A percentile compares a stretch with the other conserved stretches of the same genome.
Conservation (phyloP, 2,888 invertebrate genomes). For the Aspidiotus rigidus region DNA sequence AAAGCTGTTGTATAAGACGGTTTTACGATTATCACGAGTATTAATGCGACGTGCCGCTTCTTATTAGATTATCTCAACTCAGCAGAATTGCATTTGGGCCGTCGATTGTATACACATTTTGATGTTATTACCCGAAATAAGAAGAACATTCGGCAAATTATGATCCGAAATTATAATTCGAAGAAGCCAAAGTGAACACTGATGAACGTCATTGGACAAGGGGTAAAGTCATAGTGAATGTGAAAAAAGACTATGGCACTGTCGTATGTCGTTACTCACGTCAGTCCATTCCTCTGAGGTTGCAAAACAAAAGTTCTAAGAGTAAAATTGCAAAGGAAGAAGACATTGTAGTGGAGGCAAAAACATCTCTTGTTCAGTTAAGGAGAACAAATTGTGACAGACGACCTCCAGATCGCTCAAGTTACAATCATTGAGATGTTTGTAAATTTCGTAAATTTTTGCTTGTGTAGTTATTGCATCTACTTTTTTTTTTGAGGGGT, state of each 20-base stretch:
- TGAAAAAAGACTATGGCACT: not conserved
- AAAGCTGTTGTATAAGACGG: conserved; percentile 14
- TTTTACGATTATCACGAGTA: not conserved
- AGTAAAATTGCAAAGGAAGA: too few relatives aligned
- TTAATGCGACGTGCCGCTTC: conserved; percentile 9
- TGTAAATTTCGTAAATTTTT: too few relatives aligned
- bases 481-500: too few relatives aligned
- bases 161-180: not conserved
- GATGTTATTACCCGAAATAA: not conserved
- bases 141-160: not conserved
- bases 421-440: too few relatives aligned
- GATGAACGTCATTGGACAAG: not conserved
- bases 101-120: not conserved
- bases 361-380: too few relatives aligned
- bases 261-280: not conserved
- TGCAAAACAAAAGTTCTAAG: too few relatives aligned
- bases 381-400: too few relatives aligned
- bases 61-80: conserved; percentile 22
- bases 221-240: not conserved
- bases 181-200: not conserved
- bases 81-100: conserved; percentile 9
- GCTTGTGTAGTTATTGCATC: too few relatives aligned
- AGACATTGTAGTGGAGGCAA: too few relatives aligned
- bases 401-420: too few relatives aligned
- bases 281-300: not conserved